A percentile compares a stretch with the other conserved stretches of the same genome.
Conservation (phyloP, 1,140 invertebrate genomes). For the Aphelenchoides avenae region DNA sequence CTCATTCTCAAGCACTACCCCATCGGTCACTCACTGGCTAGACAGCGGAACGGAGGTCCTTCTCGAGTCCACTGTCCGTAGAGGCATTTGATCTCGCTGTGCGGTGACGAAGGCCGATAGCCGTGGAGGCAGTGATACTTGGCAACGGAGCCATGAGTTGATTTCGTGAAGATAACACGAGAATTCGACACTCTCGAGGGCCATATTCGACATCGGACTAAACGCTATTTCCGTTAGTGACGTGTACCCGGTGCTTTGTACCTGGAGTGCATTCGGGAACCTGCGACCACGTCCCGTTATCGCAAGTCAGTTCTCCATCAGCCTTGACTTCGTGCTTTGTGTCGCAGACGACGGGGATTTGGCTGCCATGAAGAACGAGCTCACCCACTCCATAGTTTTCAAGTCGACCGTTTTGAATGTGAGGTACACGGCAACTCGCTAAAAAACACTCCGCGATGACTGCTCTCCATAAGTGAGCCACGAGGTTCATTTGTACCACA, state of each 20-base stretch:
- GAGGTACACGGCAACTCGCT: conserved; percentile 85
- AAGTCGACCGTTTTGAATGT: conserved; percentile 76
- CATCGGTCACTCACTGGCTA: conserved; percentile 39
- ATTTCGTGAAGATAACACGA: conserved; percentile 89
- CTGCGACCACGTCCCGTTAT: conserved; percentile 91
- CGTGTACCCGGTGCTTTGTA: conserved; percentile 35
- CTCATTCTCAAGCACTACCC: conserved; percentile 5
- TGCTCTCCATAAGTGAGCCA: no score
- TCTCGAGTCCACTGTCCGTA: conserved; percentile 88
- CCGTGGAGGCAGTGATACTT: conserved; percentile 87
- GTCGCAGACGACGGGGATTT: conserved; percentile 76
- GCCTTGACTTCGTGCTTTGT: conserved; percentile 76
- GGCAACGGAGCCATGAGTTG: conserved; percentile 86
- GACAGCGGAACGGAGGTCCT: conserved; percentile 63
- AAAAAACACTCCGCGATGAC: conserved; percentile 66
- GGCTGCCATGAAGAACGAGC: conserved; percentile 76
- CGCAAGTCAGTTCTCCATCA: conserved; percentile 73
- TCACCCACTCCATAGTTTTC: conserved; percentile 58
- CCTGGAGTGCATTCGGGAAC: conserved; percentile 83
- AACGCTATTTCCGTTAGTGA: conserved; percentile 2
- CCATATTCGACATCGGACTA: conserved; percentile 77
- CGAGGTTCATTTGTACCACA: no score
- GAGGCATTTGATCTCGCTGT: conserved; percentile 73
- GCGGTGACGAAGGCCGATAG: conserved; percentile 70
- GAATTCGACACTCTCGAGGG: conserved; percentile 81